Conservation (phyloP, 2,797 vertebrate species). For the Spinus pinus region DNA sequence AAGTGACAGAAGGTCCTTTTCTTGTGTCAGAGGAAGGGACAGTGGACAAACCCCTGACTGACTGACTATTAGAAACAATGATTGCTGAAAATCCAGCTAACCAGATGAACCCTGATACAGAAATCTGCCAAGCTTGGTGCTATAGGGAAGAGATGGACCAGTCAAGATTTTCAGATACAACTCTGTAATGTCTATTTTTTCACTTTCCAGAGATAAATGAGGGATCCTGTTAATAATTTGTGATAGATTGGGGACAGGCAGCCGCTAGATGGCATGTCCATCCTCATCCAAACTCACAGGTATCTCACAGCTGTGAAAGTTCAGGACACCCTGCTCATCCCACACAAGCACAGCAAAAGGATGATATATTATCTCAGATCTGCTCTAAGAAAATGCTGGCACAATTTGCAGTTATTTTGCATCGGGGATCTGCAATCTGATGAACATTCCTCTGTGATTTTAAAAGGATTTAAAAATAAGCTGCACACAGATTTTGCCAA, state of each 20-base stretch:
- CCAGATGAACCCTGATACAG: rapidly evolving
- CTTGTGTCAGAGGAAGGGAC: neutral
- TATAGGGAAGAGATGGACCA: neutral
- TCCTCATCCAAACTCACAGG: neutral
- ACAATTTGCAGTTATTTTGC: neutral
- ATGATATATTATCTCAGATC: neutral
- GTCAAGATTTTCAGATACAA: neutral
- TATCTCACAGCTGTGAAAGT: neutral
- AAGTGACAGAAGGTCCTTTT: neutral
- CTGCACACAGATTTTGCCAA: neutral
- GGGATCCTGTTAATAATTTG: neutral
- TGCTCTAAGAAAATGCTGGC: neutral
- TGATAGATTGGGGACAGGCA: neutral
- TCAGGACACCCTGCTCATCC: neutral
- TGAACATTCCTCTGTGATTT: neutral
- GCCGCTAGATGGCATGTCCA: neutral
- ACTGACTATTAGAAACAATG: neutral
- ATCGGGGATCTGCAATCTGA: neutral
- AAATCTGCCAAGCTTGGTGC: neutral
- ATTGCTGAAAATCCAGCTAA: neutral
- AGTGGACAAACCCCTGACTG: neutral
- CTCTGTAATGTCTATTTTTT: neutral
- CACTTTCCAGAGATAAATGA: neutral
- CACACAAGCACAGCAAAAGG: neutral
- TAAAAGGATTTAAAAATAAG: slow-evolving; percentile 32